These are phyloP conservation scores for Dinothrombium tinctorium DNA, from an alignment of 1,140 invertebrate species.

Conservation along the genomic window DNA sequence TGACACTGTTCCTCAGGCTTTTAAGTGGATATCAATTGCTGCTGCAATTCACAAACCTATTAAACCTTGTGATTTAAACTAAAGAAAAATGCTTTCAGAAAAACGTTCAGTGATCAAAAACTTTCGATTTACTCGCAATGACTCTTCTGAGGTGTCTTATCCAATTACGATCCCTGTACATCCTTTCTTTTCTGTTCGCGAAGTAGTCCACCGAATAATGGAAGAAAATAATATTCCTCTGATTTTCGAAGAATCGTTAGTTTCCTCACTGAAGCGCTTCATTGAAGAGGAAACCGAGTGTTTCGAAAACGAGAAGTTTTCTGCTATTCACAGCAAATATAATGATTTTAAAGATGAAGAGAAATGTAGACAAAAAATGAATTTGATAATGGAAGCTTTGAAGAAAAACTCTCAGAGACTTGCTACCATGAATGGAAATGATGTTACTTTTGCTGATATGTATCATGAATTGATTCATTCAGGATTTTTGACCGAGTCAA, in stretches of 20 bases:
- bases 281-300: slow-evolving; percentile 25
- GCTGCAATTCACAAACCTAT: slow-evolving; percentile 29
- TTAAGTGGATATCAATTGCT: slow-evolving; percentile 51
- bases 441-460: slow-evolving; percentile 38
- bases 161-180: neutral
- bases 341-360: slow-evolving; percentile 18
- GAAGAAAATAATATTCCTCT: slow-evolving; percentile 41
- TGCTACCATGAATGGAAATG: slow-evolving; percentile 21
- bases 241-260: slow-evolving; percentile 31
- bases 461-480: slow-evolving; percentile 61
- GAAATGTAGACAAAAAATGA: slow-evolving; percentile 35
- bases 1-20: slow-evolving; percentile 34
- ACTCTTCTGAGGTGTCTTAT: neutral
- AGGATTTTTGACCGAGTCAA: slow-evolving; percentile 39
- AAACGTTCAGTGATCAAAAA: neutral
- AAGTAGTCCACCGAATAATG: slow-evolving; percentile 38
- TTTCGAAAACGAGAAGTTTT: slow-evolving; percentile 25
- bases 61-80: neutral
- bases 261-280: slow-evolving; percentile 20
- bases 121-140: neutral
- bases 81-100: neutral
- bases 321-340: slow-evolving; percentile 24
- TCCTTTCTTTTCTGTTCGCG: slow-evolving; percentile 21
- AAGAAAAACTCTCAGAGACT: slow-evolving; percentile 38
- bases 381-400: slow-evolving; percentile 41